Evolutionary conservation across 1,140 invertebrate species (phyloP), one percentile per base, ranked within the genome.

Genomic region (Drepana arcuata): DNA sequence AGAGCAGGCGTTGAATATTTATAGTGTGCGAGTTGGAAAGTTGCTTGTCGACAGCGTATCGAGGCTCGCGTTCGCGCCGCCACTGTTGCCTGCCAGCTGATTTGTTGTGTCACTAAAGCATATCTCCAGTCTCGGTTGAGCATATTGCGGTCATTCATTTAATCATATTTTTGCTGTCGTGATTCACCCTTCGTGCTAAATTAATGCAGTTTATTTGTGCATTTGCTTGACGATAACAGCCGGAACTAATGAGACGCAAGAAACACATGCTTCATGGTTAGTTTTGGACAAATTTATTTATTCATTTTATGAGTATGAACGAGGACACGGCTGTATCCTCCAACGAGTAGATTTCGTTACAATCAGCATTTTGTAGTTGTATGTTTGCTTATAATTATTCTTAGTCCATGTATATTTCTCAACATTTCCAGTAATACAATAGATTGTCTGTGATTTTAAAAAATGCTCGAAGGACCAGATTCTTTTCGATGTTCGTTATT

Each of bases 11-110:
- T 55, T 77, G 64, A 77, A 78, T 78, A 81, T 81, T 78, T 73
- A 81, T 78, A 78, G 71, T 60, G 38, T 56, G 51, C 55, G 56
- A 71, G 59, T 74, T 68, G 58, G 67, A 73, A 77, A 78, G 72
- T 72, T 51, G 42, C 41, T 54, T 38, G 53, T 63, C 50, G 54
- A 34, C 50, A 50, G 56, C 54, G 34, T 45, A 54, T 34, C 32
- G 48, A 50, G 48, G 37, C 30, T 34, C 46, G 41, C 30, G 36
- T 34, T 51, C 53, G 43, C 42, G 51, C 51, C 49, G 39, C 37
- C 44, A 39, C 28, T 32, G n/a, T 25, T 52, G 53, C 67, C 52
- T n/a, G n/a, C n/a, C 73, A 78, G 71, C 69, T 78, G 74, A 79
- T 74, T 65, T 55, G 42, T 55, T 51, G 48, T 57, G 41, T 52